These are phyloP conservation scores for Lycaena phlaeas DNA, from an alignment of 2,888 invertebrate species.

Conservation along the genomic window DNA sequence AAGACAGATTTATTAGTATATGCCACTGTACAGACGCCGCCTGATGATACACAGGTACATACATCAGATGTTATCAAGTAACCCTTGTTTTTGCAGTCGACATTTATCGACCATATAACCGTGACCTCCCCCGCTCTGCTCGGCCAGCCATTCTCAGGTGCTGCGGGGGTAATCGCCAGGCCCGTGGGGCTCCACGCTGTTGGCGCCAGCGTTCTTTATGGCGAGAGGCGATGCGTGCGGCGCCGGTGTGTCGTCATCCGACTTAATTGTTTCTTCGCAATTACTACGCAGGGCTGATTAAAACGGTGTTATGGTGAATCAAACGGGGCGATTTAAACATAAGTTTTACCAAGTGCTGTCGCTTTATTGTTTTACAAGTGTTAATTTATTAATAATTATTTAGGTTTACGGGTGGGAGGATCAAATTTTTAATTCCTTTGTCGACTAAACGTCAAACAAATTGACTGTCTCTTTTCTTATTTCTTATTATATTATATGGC, in stretches of 20 bases:
- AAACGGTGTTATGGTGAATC: not conserved
- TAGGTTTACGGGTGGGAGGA: too few species aligned
- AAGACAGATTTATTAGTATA: too few species aligned
- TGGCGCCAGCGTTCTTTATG: constrained; percentile 45
- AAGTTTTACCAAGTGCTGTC: too few species aligned
- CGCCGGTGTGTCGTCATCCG: constrained; percentile 28
- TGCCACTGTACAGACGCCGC: too few species aligned
- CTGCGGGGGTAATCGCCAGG: constrained; percentile 18
- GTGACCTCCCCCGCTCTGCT: not conserved
- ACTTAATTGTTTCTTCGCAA: constrained; percentile 16
- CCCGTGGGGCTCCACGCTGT: constrained; percentile 23
- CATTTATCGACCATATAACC: not conserved
- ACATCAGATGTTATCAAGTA: constrained; percentile 2
- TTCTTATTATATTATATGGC: too few species aligned
- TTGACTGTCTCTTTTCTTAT: too few species aligned
- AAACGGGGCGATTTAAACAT: too few species aligned
- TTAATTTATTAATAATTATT: too few species aligned
- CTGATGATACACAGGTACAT: too few species aligned
- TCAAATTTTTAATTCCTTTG: too few species aligned
- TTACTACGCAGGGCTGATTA: constrained; percentile 8
- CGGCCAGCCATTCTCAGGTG: constrained; percentile 15
- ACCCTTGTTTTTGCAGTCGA: constrained; percentile 5
- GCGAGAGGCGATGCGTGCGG: constrained; percentile 34
- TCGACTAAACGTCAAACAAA: too few species aligned
- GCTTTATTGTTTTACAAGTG: too few species aligned